Evolutionary conservation across 2,113 vertebrate genomes (phyloP).

Genomic region (Anhinga anhinga): DNA sequence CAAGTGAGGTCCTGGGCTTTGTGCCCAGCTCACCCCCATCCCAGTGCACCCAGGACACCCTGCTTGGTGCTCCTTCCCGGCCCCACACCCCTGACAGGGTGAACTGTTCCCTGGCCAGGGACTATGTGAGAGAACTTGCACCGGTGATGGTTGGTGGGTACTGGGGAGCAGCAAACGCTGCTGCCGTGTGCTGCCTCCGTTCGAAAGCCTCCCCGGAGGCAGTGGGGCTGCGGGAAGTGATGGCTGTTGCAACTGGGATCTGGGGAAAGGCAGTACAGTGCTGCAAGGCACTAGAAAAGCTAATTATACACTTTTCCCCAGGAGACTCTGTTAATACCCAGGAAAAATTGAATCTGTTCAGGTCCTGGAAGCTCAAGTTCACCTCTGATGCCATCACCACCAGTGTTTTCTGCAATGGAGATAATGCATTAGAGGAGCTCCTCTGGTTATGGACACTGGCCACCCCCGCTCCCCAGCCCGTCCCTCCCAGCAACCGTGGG

Average conservation of each 20-base stretch:
- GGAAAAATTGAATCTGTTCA: not conserved
- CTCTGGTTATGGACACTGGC: not conserved
- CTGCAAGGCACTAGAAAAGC: not conserved
- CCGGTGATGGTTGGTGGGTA: not conserved
- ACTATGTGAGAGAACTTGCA: rapidly evolving
- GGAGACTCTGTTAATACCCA: not conserved
- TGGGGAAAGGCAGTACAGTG: not conserved
- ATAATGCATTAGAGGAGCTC: not conserved
- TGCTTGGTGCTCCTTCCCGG: rapidly evolving
- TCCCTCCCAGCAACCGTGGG: rapidly evolving
- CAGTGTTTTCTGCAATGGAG: not conserved
- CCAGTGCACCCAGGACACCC: not conserved
- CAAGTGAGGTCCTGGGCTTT: not conserved
- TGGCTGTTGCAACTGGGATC: not conserved
- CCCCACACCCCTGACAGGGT: not conserved
- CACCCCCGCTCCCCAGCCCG: not conserved
- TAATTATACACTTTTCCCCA: not conserved
- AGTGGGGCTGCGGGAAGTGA: not conserved
- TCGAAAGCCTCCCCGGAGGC: rapidly evolving
- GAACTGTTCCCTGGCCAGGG: not conserved
- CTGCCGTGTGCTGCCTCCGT: not conserved
- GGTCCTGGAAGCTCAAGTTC: not conserved
- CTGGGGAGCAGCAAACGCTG: rapidly evolving
- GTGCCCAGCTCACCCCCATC: not conserved
- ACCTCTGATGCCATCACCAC: not conserved